Evolutionary conservation across 1,140 invertebrate genomes (phyloP).

Genomic region (Myzus persicae): DNA sequence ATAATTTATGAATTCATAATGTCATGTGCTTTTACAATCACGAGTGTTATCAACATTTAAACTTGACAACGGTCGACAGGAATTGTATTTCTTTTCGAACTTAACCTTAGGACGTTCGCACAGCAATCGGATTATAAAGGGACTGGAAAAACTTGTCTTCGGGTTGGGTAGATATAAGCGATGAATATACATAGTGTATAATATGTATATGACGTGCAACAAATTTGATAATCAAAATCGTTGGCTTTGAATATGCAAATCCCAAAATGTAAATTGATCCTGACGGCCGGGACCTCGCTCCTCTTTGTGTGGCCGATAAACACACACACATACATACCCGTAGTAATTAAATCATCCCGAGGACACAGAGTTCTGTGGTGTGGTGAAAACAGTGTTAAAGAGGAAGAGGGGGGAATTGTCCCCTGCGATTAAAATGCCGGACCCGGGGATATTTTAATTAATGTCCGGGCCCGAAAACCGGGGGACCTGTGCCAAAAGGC

Average conservation of each 20-base stretch:
- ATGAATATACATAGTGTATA: slow-evolving; percentile 34
- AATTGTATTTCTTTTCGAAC: slow-evolving; percentile 22
- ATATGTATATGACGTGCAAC: slow-evolving; percentile 1
- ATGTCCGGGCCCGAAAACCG: slow-evolving; percentile 53
- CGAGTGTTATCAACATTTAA: not conserved
- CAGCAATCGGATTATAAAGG: slow-evolving; percentile 34
- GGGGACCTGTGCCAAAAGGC: slow-evolving; percentile 56
- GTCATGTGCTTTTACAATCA: not conserved
- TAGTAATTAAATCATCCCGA: slow-evolving; percentile 55
- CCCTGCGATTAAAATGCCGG: slow-evolving; percentile 58
- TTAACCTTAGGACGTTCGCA: not conserved
- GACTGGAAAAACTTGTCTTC: slow-evolving; percentile 15
- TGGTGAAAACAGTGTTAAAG: slow-evolving; percentile 20
- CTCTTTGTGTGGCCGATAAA: slow-evolving; percentile 51
- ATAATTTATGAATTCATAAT: not conserved
- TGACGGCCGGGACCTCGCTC: not conserved
- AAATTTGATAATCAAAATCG: slow-evolving; percentile 46
- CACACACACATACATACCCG: slow-evolving; percentile 13
- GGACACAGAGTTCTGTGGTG: slow-evolving; percentile 17
- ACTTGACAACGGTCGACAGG: not conserved
- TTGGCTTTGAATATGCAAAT: slow-evolving; percentile 54
- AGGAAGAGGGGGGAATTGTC: slow-evolving; percentile 13
- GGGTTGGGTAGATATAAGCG: not conserved
- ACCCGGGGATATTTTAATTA: slow-evolving; percentile 58
- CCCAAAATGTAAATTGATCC: slow-evolving; percentile 56